Percentiles rank a stretch among this genome's conserved stretches.
These are phyloP conservation scores for Athrips mouffetella DNA, from an alignment of 2,888 invertebrate genomes.

Conservation along the genomic window DNA sequence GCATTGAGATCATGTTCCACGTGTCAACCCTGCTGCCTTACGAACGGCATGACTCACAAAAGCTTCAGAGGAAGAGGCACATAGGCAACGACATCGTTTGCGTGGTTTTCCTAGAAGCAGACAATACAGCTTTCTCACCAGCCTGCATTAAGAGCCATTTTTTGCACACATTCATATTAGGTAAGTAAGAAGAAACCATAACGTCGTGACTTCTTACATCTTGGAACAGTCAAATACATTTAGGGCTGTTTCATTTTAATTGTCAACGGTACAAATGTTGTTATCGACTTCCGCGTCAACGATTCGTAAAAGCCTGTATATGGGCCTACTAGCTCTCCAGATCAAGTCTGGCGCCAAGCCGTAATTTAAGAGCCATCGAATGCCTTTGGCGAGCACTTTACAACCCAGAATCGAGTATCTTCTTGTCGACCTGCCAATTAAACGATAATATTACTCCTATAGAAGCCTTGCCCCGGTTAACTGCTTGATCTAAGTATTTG, in stretches of 20 bases:
- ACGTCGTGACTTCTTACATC: too few relatives aligned
- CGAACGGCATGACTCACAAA: conserved; percentile 95
- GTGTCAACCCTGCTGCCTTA: conserved; percentile 94
- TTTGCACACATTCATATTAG: conserved; percentile 93
- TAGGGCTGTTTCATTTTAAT: background rate
- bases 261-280: background rate
- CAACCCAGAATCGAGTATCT: background rate
- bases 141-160: conserved; percentile 97
- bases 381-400: background rate
- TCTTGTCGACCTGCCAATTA: conserved; percentile 7
- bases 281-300: background rate
- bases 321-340: background rate
- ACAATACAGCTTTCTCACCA: conserved; percentile 94
- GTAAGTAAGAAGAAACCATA: too few relatives aligned
- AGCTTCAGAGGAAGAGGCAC: conserved; percentile 94
- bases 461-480: background rate
- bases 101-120: conserved; percentile 95
- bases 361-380: conserved; percentile 5
- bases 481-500: background rate
- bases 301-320: background rate
- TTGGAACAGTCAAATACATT: too few relatives aligned
- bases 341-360: background rate
- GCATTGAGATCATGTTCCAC: conserved; percentile 97
- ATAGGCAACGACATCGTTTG: conserved; percentile 97
- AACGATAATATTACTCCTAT: conserved; percentile 6